phyloP scores from a whole-genome alignment of 1,140 invertebrate species.

The Helicoverpa zea region DNA sequence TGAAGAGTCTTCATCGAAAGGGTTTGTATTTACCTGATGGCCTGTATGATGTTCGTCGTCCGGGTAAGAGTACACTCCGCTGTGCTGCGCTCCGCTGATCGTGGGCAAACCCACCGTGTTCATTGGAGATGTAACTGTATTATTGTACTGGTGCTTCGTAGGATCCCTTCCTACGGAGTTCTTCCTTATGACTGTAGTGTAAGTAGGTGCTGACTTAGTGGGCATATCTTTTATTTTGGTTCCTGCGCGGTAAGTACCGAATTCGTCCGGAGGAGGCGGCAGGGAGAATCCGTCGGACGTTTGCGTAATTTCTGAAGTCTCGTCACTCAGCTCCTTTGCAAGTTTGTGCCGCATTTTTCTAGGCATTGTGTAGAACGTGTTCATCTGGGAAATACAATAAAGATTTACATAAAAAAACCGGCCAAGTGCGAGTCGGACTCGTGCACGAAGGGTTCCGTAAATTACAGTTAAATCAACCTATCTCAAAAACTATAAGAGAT shows the following conservation, averaged over 20 bases:
- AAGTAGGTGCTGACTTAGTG: slow-evolving; percentile 69
- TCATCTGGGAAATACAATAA: slow-evolving; percentile 71
- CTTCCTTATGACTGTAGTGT: slow-evolving; percentile 73
- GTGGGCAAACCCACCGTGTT: slow-evolving; percentile 80
- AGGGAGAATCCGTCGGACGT: slow-evolving; percentile 80
- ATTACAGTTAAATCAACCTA: no score
- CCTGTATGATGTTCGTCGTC: slow-evolving; percentile 68
- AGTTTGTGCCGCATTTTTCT: slow-evolving; percentile 78
- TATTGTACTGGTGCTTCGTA: slow-evolving; percentile 65
- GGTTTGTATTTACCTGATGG: slow-evolving; percentile 77
- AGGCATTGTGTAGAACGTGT: slow-evolving; percentile 83
- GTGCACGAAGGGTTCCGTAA: no score
- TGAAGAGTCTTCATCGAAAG: slow-evolving; percentile 74
- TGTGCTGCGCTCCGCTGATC: slow-evolving; percentile 63
- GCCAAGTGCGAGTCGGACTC: no score
- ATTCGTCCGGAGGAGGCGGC: slow-evolving; percentile 82
- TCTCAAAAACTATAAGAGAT: no score
- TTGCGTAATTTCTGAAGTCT: slow-evolving; percentile 79
- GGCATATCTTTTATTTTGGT: slow-evolving; percentile 77
- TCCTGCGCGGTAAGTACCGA: slow-evolving; percentile 75
- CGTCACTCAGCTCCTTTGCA: slow-evolving; percentile 79
- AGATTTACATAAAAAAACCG: no score
- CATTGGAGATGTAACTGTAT: slow-evolving; percentile 72
- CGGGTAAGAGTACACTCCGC: slow-evolving; percentile 74
- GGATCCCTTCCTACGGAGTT: slow-evolving; percentile 67